Evolutionary conservation across 1,140 invertebrate genomes (phyloP).

Genomic region (Trachelipus rathkii): DNA sequence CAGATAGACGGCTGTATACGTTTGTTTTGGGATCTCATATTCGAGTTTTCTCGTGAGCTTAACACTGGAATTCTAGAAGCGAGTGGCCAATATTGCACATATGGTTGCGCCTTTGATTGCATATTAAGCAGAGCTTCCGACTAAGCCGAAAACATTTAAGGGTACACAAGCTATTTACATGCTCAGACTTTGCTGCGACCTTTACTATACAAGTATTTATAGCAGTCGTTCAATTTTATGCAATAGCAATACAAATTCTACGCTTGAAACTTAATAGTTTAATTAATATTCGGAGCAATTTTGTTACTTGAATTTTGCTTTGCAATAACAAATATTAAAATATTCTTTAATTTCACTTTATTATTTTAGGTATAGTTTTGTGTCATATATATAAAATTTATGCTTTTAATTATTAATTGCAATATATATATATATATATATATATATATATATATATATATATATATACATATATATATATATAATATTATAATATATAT

Average conservation of each 20-base stretch:
- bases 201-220: conserved; percentile 2
- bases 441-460: too few species aligned
- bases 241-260: conserved; percentile 2
- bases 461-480: too few species aligned
- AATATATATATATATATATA: too few species aligned
- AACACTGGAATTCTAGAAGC: conserved; percentile 9
- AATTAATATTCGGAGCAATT: neutral
- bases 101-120: conserved; percentile 5
- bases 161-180: conserved; percentile 1
- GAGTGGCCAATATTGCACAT: conserved; percentile 11
- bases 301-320: conserved; percentile 1
- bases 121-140: conserved; percentile 10
- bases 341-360: too few species aligned
- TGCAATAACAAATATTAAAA: neutral
- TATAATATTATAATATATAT: too few species aligned
- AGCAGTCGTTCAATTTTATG: conserved; percentile 4
- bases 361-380: too few species aligned
- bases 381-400: too few species aligned
- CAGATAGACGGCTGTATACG: conserved; percentile 40
- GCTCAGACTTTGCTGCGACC: conserved; percentile 1
- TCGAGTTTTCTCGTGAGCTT: conserved; percentile 18
- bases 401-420: too few species aligned
- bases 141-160: conserved; percentile 2
- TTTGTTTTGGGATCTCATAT: conserved; percentile 37
- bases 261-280: neutral